Percentiles rank a stretch among this genome's conserved stretches.
phyloP scores from a whole-genome alignment of 2,797 vertebrate species.

The Spea hammondii region DNA sequence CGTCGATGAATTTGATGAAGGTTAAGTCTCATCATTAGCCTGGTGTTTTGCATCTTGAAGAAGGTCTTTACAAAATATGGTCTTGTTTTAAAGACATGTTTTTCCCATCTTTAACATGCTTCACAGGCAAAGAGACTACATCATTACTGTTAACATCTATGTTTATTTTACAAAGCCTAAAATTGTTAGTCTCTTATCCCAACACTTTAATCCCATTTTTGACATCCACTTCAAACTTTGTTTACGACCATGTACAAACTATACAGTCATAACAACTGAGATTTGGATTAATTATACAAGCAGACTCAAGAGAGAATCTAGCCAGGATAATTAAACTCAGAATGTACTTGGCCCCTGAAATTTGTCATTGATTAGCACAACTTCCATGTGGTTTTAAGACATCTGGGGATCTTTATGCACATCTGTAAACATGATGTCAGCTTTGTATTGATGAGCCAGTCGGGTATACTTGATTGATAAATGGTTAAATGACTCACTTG shows the following conservation, averaged over 20 bases:
- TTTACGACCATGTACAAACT: conserved; percentile 58
- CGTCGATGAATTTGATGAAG: conserved; percentile 54
- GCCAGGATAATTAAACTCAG: conserved; percentile 28
- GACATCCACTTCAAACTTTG: conserved; percentile 60
- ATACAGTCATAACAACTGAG: conserved; percentile 50
- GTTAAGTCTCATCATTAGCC: conserved; percentile 54
- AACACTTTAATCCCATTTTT: conserved; percentile 50
- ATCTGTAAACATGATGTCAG: conserved; percentile 71
- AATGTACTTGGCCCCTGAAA: conserved; percentile 15
- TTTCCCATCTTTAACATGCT: conserved; percentile 51
- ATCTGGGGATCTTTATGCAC: conserved; percentile 66
- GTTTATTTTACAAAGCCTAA: conserved; percentile 45
- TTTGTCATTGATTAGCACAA: conserved; percentile 32
- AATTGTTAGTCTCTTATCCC: conserved; percentile 46
- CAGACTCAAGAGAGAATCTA: neutral
- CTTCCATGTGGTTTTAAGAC: conserved; percentile 55
- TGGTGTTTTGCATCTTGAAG: conserved; percentile 42
- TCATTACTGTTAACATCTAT: conserved; percentile 33
- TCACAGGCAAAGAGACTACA: conserved; percentile 26
- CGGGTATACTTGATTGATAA: conserved; percentile 56
- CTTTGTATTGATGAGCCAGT: conserved; percentile 69
- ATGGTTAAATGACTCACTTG: conserved; percentile 52
- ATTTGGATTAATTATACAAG: conserved; percentile 39
- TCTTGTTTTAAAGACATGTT: conserved; percentile 40
- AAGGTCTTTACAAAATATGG: conserved; percentile 27